Base-by-base conservation (phyloP, 2,113 vertebrate species). In the Lepidothrix coronata region DNA sequence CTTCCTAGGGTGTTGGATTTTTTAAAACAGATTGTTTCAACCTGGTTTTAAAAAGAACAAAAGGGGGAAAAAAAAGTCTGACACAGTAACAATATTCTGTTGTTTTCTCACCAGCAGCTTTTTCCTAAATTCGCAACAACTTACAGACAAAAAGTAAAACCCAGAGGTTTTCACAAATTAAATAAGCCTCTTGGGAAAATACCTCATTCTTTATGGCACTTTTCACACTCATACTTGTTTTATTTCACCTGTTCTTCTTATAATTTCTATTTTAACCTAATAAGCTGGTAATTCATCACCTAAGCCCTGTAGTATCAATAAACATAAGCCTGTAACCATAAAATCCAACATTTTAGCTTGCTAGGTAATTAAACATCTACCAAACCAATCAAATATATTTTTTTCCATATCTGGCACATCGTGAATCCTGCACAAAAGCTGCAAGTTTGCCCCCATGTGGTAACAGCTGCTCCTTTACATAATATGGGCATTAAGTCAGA, bases 371-470 rank as follows among this genome's bases (percentile, higher is more conserved):
- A 87, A 96, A 63, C 41, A 74, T 24, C 72, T 83, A 80, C 22
- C 37, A 70, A 83, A 43, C 25, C 67, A 72, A 83, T 19, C 27
- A 31, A 58, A 85, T 6, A 0, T 2, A 9, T 52, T 31, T 88
- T n/a, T 87, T 66, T 52, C 21, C 37, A 1, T 55, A 39, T 8
- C 35, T 74, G 46, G 21, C 35, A 74, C 59, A 52, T 14, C 20
- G 8, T 0, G 1, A 70, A 17, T 67, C 48, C 21, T 52, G 13
- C 41, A 92, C 49, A 67, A 68, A 68, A 88, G 33, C 2, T 57
- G 27, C 65, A 75, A 39, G 76, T 76, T 85, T 91, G 91, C 94
- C 95, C 86, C 85, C 93, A 31, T 44, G 96, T 79, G 93, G 93
- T 11, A 87, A 23, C 0, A 83, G 33, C 4, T 52, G 20, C 37